Conservation (phyloP, 2,113 vertebrate genomes). For the Euleptes europaea region DNA sequence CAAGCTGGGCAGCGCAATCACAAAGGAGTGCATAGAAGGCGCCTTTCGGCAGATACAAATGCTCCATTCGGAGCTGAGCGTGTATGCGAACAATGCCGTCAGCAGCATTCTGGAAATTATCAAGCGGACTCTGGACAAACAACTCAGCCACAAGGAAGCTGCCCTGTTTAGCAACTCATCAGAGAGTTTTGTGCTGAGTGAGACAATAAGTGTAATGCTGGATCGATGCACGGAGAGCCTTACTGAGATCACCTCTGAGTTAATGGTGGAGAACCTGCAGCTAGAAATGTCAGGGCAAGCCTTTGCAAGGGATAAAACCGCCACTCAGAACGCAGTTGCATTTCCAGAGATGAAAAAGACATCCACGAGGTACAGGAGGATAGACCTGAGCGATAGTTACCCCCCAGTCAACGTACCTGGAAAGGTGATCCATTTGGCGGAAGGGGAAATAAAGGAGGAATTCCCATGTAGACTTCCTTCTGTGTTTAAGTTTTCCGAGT, state of each 20-base stretch:
- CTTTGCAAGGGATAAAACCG: background rate
- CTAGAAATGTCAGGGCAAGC: background rate
- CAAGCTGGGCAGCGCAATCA: background rate
- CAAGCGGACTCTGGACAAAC: background rate
- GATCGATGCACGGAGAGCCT: constrained; percentile 17
- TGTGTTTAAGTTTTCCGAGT: background rate
- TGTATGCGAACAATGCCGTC: background rate
- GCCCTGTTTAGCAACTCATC: constrained; percentile 1
- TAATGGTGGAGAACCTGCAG: constrained; percentile 16
- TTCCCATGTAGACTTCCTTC: background rate
- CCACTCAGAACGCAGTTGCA: background rate
- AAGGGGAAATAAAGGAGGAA: constrained; percentile 25
- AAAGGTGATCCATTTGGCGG: constrained; percentile 25
- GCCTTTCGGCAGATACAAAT: background rate
- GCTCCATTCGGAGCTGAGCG: background rate
- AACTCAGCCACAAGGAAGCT: constrained; percentile 7
- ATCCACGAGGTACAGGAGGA: background rate
- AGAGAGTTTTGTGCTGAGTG: constrained; percentile 1
- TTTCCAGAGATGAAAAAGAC: background rate
- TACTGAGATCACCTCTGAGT: constrained; percentile 6
- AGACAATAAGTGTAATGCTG: constrained; percentile 17
- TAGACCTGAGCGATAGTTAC: background rate
- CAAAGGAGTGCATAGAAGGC: background rate
- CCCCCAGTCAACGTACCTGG: constrained; percentile 6
- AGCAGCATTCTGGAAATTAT: background rate